Conservation (phyloP, 2,113 vertebrate species). For the Lampris megalopsis region DNA sequence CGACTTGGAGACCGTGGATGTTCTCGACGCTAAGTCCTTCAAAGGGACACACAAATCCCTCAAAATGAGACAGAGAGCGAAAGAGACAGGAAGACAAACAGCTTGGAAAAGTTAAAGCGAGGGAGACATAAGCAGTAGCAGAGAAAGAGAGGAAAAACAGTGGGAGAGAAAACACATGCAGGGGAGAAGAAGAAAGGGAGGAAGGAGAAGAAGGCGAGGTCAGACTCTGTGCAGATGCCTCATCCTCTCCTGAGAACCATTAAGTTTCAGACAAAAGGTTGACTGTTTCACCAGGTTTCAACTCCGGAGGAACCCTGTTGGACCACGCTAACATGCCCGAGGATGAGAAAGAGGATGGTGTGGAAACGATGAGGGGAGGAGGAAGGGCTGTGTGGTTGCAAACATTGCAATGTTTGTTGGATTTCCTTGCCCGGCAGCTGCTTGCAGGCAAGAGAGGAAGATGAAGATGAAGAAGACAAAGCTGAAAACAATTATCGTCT, state of each 20-base stretch:
- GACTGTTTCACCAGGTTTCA: conserved; percentile 67
- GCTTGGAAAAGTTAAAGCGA: neutral
- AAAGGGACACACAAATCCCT: neutral
- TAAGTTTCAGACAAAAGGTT: conserved; percentile 65
- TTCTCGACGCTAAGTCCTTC: no score
- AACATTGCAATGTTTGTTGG: conserved; percentile 41
- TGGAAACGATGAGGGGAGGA: conserved; percentile 25
- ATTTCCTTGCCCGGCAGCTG: conserved; percentile 27
- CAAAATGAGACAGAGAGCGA: conserved; percentile 6
- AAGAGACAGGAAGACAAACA: neutral
- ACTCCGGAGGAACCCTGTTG: conserved; percentile 34
- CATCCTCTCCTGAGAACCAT: conserved; percentile 61
- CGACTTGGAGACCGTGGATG: neutral
- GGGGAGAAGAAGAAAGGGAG: conserved; percentile 5
- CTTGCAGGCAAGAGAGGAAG: conserved; percentile 47
- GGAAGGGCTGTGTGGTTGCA: conserved; percentile 23
- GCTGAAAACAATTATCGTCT: conserved; percentile 76
- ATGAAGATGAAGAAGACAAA: conserved; percentile 53
- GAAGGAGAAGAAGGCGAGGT: conserved; percentile 17
- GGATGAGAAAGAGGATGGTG: conserved; percentile 29
- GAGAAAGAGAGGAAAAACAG: conserved; percentile 20
- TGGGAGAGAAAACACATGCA: neutral
- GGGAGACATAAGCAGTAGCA: conserved; percentile 24
- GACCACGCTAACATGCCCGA: conserved; percentile 31
- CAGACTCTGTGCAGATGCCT: conserved; percentile 37